Conservation (phyloP, 2,113 vertebrate genomes). For the Brachypteracias leptosomus region DNA sequence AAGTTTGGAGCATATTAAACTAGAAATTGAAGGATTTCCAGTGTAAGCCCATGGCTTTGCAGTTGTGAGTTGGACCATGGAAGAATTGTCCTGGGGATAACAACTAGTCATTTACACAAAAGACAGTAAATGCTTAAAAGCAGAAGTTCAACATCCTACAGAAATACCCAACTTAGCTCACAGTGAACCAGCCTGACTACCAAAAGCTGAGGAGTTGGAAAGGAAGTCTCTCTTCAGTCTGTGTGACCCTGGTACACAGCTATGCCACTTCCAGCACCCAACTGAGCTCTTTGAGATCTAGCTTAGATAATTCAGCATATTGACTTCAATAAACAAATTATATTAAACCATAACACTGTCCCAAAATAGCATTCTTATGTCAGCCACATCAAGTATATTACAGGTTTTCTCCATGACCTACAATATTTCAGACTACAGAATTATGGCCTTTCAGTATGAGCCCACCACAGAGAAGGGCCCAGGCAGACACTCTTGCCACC, state of each 20-base stretch:
- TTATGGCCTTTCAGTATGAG: background rate
- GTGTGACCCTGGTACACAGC: background rate
- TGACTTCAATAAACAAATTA: constrained; percentile 7
- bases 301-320: background rate
- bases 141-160: background rate
- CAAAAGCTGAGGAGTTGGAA: background rate
- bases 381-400: background rate
- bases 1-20: background rate
- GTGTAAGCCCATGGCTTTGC: background rate
- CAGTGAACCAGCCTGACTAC: background rate
- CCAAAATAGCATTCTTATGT: background rate
- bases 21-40: background rate
- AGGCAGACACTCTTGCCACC: background rate
- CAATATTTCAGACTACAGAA: background rate
- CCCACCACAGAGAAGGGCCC: background rate
- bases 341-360: background rate
- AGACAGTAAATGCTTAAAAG: background rate
- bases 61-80: background rate
- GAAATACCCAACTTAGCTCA: background rate
- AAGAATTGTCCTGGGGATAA: background rate
- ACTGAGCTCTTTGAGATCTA: background rate
- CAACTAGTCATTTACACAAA: background rate
- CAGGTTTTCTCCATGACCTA: background rate
- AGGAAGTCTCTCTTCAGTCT: background rate
- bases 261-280: background rate